Conservation (phyloP, 2,113 vertebrate species). For the Rhipidura dahli region DNA sequence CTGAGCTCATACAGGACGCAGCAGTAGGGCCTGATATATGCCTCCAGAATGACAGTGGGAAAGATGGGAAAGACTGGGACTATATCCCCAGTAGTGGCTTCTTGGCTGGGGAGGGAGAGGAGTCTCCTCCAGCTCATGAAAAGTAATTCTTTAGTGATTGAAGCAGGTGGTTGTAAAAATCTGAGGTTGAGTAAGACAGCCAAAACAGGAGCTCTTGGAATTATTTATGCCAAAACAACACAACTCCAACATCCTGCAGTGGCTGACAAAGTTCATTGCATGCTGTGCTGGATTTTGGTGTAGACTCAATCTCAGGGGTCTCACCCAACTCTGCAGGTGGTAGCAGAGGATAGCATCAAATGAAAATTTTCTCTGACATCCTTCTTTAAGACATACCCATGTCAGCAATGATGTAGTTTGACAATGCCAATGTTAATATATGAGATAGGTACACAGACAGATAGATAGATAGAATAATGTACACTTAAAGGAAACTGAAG, state of each 20-base stretch:
- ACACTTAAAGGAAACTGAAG: background rate
- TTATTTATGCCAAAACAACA: background rate
- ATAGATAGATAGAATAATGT: background rate
- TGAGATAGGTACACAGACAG: background rate
- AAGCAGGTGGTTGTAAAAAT: background rate
- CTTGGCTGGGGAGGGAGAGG: background rate
- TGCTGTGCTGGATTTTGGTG: background rate
- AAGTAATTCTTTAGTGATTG: background rate
- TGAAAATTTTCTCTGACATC: background rate
- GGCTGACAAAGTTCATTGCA: background rate
- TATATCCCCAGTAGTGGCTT: background rate
- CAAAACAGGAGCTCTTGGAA: background rate
- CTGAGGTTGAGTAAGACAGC: background rate
- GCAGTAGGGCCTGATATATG: accelerated
- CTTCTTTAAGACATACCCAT: background rate
- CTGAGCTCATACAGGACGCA: background rate
- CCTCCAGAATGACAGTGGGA: background rate
- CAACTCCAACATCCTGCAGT: background rate
- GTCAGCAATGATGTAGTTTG: background rate
- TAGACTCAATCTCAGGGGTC: background rate
- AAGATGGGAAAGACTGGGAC: background rate
- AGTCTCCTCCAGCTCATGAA: background rate
- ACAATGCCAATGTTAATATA: too few relatives aligned
- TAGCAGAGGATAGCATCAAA: background rate
- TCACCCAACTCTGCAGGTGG: background rate